Percentiles rank a stretch among this genome's conserved stretches.
Conservation (phyloP, 2,797 vertebrate species). For the Mus spretus region DNA sequence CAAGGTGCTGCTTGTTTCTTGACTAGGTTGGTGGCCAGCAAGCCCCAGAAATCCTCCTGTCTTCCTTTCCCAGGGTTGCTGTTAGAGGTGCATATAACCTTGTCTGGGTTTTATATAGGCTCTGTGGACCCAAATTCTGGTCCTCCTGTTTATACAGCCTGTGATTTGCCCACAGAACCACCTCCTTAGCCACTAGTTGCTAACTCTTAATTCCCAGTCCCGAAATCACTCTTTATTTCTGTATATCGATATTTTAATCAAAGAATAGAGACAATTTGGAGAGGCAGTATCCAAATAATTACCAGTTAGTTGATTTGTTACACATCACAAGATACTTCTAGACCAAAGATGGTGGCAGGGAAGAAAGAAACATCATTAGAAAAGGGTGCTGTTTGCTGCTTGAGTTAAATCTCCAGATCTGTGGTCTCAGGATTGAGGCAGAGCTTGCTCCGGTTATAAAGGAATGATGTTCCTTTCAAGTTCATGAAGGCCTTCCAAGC, state of each 20-base stretch:
- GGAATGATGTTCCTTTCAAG: background rate
- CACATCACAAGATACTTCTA: background rate
- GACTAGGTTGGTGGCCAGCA: background rate
- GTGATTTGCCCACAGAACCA: background rate
- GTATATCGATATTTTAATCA: slow-evolving; percentile 28
- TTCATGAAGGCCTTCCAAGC: background rate
- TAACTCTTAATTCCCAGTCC: background rate
- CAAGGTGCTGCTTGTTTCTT: background rate
- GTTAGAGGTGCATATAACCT: background rate
- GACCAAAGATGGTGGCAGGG: background rate
- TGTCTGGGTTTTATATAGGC: background rate
- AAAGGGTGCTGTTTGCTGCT: background rate
- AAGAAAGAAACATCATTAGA: slow-evolving; percentile 29
- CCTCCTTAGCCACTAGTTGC: no score
- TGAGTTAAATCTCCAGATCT: background rate
- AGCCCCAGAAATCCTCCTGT: background rate
- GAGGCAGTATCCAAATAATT: background rate
- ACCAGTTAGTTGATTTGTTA: slow-evolving; percentile 19
- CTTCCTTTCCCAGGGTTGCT: background rate
- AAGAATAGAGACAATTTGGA: slow-evolving; percentile 6
- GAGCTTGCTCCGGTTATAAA: background rate
- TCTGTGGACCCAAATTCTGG: background rate
- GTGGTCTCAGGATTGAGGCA: background rate
- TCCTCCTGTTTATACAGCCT: background rate
- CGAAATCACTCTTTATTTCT: background rate